phyloP scores from a whole-genome alignment of 2,888 invertebrate species.

The Hydriomena furcata region DNA sequence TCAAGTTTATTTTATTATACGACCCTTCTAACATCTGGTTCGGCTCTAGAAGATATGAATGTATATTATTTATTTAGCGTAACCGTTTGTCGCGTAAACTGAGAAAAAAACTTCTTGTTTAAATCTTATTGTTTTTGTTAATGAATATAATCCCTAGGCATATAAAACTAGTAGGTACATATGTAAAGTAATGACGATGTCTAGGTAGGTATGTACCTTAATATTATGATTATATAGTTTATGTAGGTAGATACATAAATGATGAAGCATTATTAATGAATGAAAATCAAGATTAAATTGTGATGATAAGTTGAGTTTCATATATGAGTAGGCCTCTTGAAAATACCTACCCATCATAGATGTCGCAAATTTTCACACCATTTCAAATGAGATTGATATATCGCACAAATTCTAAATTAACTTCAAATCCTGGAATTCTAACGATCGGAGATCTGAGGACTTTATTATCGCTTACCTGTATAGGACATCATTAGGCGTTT shows the following conservation, averaged over 20 bases:
- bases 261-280: no score
- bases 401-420: constrained; percentile 46
- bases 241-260: no score
- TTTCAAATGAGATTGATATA: constrained; percentile 34
- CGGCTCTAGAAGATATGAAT: constrained; percentile 65
- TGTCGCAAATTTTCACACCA: constrained; percentile 24
- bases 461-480: constrained; percentile 78
- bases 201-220: no score
- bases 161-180: no score
- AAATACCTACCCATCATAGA: constrained; percentile 16
- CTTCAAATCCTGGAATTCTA: constrained; percentile 60
- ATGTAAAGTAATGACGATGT: no score
- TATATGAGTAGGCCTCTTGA: background rate
- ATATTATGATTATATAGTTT: no score
- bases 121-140: background rate
- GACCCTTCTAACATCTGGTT: constrained; percentile 68
- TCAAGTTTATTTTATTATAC: constrained; percentile 66
- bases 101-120: constrained; percentile 25
- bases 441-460: constrained; percentile 74
- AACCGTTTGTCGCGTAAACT: constrained; percentile 55
- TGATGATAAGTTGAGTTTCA: no score
- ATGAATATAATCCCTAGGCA: no score
- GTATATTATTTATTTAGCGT: constrained; percentile 72
- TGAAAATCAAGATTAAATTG: no score
- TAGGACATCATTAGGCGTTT: constrained; percentile 77